Evolutionary conservation across 2,888 invertebrate species (phyloP).

Genomic region (Idaea aversata): DNA sequence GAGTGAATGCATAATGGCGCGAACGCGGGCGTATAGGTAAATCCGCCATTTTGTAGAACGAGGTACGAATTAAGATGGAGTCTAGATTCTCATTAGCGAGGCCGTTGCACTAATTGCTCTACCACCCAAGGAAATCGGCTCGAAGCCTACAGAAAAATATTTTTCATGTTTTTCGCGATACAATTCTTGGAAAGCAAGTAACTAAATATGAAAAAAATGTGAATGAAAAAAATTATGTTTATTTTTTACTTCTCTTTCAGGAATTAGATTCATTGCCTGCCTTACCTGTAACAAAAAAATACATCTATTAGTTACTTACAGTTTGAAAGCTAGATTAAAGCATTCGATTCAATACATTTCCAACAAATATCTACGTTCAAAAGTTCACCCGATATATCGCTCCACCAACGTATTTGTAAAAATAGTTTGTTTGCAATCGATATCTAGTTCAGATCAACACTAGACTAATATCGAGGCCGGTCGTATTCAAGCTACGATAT

Average conservation of each 20-base stretch:
- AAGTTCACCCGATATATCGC: neutral
- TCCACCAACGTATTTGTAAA: neutral
- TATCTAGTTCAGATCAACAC: neutral
- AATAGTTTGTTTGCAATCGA: neutral
- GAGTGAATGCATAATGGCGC: slow-evolving; percentile 32
- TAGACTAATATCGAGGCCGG: neutral
- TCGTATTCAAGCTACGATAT: neutral
- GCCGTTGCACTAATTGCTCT: slow-evolving; percentile 49
- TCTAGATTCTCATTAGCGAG: slow-evolving; percentile 47
- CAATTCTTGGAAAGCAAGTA: neutral
- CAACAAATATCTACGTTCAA: neutral
- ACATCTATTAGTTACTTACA: neutral
- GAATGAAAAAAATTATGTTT: neutral
- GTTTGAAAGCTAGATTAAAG: no score
- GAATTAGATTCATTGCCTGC: neutral
- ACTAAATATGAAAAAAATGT: neutral
- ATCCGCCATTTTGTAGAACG: slow-evolving; percentile 46
- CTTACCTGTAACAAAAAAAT: slow-evolving; percentile 28
- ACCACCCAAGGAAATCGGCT: slow-evolving; percentile 31
- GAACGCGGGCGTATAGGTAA: slow-evolving; percentile 14
- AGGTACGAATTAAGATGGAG: slow-evolving; percentile 47
- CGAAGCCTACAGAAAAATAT: slow-evolving; percentile 24
- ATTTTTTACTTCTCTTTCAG: neutral
- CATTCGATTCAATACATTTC: no score
- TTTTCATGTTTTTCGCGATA: slow-evolving; percentile 6